A percentile compares a stretch with the other conserved stretches of the same genome.
Evolutionary conservation across 1,140 invertebrate genomes (phyloP).

Genomic region (Meloidogyne floridensis): DNA sequence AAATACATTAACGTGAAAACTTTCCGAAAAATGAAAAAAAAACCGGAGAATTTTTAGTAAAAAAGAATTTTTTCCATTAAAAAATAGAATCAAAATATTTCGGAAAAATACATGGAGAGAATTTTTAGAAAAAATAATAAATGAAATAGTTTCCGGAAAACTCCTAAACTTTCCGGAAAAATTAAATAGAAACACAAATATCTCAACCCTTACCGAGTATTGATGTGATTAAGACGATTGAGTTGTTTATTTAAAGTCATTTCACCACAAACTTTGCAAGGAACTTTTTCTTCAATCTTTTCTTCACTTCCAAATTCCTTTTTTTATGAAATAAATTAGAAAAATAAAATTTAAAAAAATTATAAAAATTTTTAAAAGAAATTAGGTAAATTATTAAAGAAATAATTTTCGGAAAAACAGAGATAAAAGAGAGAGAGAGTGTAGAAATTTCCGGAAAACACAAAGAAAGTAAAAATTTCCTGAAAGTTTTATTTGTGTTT

Average conservation of each 20-base stretch:
- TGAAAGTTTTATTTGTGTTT: too few species aligned
- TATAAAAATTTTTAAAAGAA: too few species aligned
- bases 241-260: conserved; percentile 23
- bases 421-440: too few species aligned
- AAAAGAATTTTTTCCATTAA: too few species aligned
- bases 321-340: conserved; percentile 7
- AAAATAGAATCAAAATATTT: too few species aligned
- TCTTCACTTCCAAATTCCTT: conserved; percentile 19
- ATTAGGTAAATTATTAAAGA: background rate
- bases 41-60: too few species aligned
- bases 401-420: background rate
- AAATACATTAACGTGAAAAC: background rate
- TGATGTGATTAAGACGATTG: conserved; percentile 27
- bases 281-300: conserved; percentile 27
- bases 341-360: background rate
- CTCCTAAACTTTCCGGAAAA: background rate
- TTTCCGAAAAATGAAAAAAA: background rate
- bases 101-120: too few species aligned
- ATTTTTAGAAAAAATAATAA: too few species aligned
- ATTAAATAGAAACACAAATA: background rate
- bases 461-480: too few species aligned
- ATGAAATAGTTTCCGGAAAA: too few species aligned
- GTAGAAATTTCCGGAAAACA: too few species aligned
- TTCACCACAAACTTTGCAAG: conserved; percentile 36
- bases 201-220: conserved; percentile 19